These are phyloP conservation scores for Sinhomidia bicolor DNA, from an alignment of 2,888 invertebrate species.

Conservation along the genomic window DNA sequence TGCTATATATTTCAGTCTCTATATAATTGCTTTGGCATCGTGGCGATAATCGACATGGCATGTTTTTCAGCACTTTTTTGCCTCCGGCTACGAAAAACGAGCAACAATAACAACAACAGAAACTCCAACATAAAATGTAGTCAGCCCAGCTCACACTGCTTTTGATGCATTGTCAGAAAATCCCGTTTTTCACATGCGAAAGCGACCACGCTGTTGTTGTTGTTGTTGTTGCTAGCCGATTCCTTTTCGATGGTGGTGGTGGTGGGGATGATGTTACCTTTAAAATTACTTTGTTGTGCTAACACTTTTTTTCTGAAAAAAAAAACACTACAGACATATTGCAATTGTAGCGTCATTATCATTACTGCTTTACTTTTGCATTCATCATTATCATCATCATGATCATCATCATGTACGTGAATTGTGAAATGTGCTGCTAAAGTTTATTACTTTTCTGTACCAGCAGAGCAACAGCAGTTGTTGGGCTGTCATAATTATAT, in stretches of 20 bases:
- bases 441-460: constrained; percentile 22
- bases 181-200: constrained; percentile 40
- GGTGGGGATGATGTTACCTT: constrained; percentile 3
- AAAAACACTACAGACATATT: neutral
- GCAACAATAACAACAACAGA: constrained; percentile 28
- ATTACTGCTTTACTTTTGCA: constrained; percentile 30
- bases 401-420: neutral
- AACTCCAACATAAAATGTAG: neutral
- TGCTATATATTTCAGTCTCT: neutral
- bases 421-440: constrained; percentile 20
- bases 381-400: constrained; percentile 23
- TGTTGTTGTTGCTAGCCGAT: neutral
- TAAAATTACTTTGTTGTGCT: constrained; percentile 40
- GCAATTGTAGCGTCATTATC: neutral
- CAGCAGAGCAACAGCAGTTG: neutral
- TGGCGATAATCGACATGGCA: constrained; percentile 42
- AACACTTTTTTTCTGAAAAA: constrained; percentile 3
- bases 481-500: neutral
- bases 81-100: constrained; percentile 23
- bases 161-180: constrained; percentile 50
- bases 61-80: neutral
- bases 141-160: neutral
- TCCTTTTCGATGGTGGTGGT: neutral
- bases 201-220: constrained; percentile 22
- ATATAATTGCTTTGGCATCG: constrained; percentile 43